Evolutionary conservation across 2,888 invertebrate species (phyloP), one percentile per base, ranked within the genome.

Genomic region (Mantis religiosa): DNA sequence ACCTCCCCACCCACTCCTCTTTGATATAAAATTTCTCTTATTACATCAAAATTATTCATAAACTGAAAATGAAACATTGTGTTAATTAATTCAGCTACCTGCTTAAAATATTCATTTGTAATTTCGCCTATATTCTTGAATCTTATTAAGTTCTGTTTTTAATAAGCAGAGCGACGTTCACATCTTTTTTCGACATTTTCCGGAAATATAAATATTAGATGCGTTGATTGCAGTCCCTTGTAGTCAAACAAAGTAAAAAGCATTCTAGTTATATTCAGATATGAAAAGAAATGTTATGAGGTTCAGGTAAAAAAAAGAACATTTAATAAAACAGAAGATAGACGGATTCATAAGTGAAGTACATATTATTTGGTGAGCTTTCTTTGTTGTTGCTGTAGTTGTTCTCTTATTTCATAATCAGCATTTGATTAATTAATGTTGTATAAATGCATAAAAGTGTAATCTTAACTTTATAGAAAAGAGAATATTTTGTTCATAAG

Each of bases 21-120:
- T 71, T 71, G 54, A 71, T 71, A 71, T 71, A 71, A 71, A 71
- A 71, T 71, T 71, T 71, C 54, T 71, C 82, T 87, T 87, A 82
- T 87, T 87, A 34, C 87, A 30, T 41, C 30, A 28, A 82, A 87
- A 87, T 87, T 87, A 87, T 87, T 87, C 87, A 87, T 87, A 87
- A 87, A 82, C 30, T 87, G 87, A 87, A 87, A 82, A 82, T 41
- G 86, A 87, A 87, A 82, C 82, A 87, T 82, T 34, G n/a, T 34
- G 87, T 87, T 87, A 82, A 87, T 87, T 87, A 87, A 87, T 87
- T 87, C 87, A 87, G 30, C 82, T 27, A 85, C 41, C 27, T 87
- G 27, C 25, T 87, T 87, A 87, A 87, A 87, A 87, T 87, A 87
- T 87, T 87, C 87, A 87, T 87, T 30, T 71, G 54, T 71, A 71